A percentile compares a stretch with the other conserved stretches of the same genome.
phyloP scores from a whole-genome alignment of 2,888 invertebrate genomes.

The Drosophila meridiana region DNA sequence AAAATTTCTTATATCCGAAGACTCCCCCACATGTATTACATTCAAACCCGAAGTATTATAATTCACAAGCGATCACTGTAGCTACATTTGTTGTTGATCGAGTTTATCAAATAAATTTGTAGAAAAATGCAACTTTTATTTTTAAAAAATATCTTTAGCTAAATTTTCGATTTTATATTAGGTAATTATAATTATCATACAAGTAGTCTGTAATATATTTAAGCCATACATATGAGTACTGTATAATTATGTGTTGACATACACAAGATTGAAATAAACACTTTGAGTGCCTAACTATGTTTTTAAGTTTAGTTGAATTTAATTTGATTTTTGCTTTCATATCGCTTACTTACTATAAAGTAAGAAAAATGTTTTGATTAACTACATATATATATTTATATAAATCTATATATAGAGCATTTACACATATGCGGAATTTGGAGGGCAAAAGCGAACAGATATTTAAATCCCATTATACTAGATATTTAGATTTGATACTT shows the following conservation, averaged over 20 bases:
- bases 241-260: constrained; percentile 32
- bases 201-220: constrained; percentile 28
- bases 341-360: constrained; percentile 47
- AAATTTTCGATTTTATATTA: constrained; percentile 53
- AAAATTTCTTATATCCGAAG: background rate
- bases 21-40: background rate
- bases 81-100: constrained; percentile 38
- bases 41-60: background rate
- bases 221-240: constrained; percentile 24
- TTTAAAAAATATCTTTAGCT: constrained; percentile 63
- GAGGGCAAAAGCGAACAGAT: constrained; percentile 28
- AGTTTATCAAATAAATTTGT: constrained; percentile 68
- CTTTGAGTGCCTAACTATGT: constrained; percentile 70
- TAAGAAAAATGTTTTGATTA: constrained; percentile 41
- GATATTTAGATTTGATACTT: constrained; percentile 15
- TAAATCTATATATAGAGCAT: constrained; percentile 24
- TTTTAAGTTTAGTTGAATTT: constrained; percentile 70
- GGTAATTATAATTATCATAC: constrained; percentile 32
- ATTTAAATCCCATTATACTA: constrained; percentile 12
- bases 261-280: constrained; percentile 59
- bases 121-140: constrained; percentile 69
- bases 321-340: constrained; percentile 53
- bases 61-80: constrained; percentile 22
- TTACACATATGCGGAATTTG: constrained; percentile 36
- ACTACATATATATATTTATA: constrained; percentile 18